These are phyloP conservation scores for Conus ventricosus DNA, from an alignment of 1,140 invertebrate genomes.

Conservation along the genomic window DNA sequence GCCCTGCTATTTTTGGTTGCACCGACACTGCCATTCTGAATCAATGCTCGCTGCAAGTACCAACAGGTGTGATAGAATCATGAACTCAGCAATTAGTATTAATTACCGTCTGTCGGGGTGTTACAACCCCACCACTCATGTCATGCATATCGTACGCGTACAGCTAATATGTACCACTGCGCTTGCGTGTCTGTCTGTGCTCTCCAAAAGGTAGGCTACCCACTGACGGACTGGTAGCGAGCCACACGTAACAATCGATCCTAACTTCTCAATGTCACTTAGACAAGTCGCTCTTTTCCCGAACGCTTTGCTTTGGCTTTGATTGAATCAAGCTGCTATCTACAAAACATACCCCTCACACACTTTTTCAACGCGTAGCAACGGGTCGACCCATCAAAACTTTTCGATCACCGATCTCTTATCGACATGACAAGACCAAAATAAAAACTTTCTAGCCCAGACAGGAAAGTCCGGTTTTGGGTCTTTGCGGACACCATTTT, in stretches of 20 bases:
- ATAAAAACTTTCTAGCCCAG: neutral
- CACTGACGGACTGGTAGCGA: neutral
- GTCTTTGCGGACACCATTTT: neutral
- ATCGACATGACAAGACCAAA: neutral
- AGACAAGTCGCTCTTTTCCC: neutral
- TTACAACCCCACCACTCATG: too few species aligned
- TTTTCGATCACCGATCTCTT: neutral
- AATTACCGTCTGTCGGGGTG: neutral
- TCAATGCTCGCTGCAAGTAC: neutral
- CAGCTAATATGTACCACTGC: too few species aligned
- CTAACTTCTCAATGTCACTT: neutral
- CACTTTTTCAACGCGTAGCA: neutral
- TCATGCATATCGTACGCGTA: neutral
- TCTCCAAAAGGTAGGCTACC: neutral
- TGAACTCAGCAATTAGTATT: too few species aligned
- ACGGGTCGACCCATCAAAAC: neutral
- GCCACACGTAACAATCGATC: neutral
- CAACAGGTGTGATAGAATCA: neutral
- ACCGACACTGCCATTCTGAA: slow-evolving; percentile 17
- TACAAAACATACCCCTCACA: neutral
- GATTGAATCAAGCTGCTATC: neutral
- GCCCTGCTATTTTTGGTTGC: slow-evolving; percentile 6
- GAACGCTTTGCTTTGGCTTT: neutral
- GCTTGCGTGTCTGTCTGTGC: neutral
- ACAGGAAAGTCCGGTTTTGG: neutral